Conservation (phyloP, 2,113 vertebrate genomes). For the Isichthys henryi region DNA sequence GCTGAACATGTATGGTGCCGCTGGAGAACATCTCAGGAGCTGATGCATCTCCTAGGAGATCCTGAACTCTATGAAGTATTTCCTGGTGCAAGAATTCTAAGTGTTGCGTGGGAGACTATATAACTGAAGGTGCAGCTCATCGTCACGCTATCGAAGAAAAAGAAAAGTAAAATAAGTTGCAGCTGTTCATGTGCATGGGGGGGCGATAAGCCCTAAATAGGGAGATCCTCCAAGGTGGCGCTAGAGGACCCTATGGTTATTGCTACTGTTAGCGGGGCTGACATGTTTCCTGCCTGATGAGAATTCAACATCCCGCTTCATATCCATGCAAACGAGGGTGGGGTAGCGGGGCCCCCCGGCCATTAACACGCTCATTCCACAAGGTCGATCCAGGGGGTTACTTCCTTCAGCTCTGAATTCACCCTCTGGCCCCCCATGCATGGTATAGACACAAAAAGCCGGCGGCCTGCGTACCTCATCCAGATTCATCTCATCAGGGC, state of each 20-base stretch:
- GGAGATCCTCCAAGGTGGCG: slow-evolving; percentile 42
- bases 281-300: slow-evolving; percentile 42
- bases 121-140: slow-evolving; percentile 13
- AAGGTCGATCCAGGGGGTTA: background rate
- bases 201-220: slow-evolving; percentile 26
- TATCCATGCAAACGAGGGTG: slow-evolving; percentile 54
- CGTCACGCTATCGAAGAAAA: slow-evolving; percentile 10
- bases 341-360: slow-evolving; percentile 43
- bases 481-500: slow-evolving; percentile 95
- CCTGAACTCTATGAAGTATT: background rate
- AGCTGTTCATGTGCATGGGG: background rate
- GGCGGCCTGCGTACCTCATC: slow-evolving; percentile 74
- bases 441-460: background rate
- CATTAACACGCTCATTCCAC: slow-evolving; percentile 36
- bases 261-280: slow-evolving; percentile 43
- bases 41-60: background rate
- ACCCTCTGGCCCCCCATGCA: background rate
- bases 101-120: background rate
- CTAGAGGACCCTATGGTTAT: slow-evolving; percentile 53
- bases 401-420: background rate
- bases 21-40: background rate
- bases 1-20: background rate
- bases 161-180: background rate
- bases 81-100: background rate
- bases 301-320: slow-evolving; percentile 49